Base-by-base conservation (phyloP, 2,888 invertebrate species). In the Tachina grossa region DNA sequence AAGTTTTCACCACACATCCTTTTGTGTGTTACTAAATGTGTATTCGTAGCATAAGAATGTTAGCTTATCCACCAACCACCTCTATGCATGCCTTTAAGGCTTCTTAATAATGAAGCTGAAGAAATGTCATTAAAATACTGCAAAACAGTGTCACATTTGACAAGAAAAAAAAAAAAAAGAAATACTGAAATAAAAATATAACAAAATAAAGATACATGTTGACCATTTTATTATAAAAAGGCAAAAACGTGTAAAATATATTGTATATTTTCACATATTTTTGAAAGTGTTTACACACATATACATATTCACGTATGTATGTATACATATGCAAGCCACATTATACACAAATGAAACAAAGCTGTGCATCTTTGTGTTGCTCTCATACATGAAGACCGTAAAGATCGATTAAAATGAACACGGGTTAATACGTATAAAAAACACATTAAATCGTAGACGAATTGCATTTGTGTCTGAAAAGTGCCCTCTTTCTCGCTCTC, bases 51-150 rank as follows among this genome's bases (percentile, higher is more conserved):
- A 47, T 16, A 39, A 31, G 49, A 41, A 65, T 41, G 55, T 47
- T 59, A 59, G 49, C 14, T 66, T 41, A 57, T 43, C 13, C 14
- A 66, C 22, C 49, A 49, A 13, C 53, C 68, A 53, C 68, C 51
- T 47, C 55, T 69, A 11, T 45, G 57, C 51, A 77, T 19, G 71
- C 65, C 84, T 84, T 74, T 63, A 77, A 84, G 77, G 77, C 77
- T 31, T 31, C 31, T 2, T 2, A 22, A 22, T 22, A 22, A 22
- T 22, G 1, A 31, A 31, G 77, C 19, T 69, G 74, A 49, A 49
- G 43, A 68, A 11, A 45, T 16, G 13, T 9, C 5, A 68, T 39
- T 14, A 76, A 49, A 68, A 68, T 41, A 55, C n/a, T 65, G 31
- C 31, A 11, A 39, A 16, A 55, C n/a, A 57, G 16, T 63, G 19